Evolutionary conservation across 2,888 invertebrate species (phyloP), one percentile per base, ranked within the genome.

Genomic region (Colletes collaris): DNA sequence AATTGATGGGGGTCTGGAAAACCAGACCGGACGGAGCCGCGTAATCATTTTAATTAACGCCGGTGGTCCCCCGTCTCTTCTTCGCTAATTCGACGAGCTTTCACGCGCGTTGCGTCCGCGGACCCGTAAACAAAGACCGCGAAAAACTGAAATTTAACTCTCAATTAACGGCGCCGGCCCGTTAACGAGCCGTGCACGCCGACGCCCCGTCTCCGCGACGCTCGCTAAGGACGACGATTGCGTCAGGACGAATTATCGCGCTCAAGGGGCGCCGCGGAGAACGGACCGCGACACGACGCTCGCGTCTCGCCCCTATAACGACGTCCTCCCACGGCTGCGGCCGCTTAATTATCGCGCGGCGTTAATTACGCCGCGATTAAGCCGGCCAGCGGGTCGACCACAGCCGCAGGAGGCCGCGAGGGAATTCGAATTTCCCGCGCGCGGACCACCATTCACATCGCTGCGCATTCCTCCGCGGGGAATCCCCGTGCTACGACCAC

Each of bases 281-380:
- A 46, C 13, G 53, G 19, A 53, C 13, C 53, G 50, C 46, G 52
- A 67, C 55, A 62, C 62, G 65, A 49, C 60, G 52, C n/a, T 3
- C 65, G 56, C 68, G 60, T 72, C 80, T 64, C 75, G 50, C 19
- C 68, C 56, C 65, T 62, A 58, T 79, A 79, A 79, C 79, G 79
- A 80, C 76, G 68, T 56, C 53, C 68, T 72, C 75, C 52, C 79
- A 65, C 52, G 56, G 66, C 55, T 44, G 55, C 60, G 71, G 75
- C 69, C 76, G 81, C 72, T 71, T 80, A 80, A 81, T 90, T 88
- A 89, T 88, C 81, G 75, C 77, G n/a, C 63, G 50, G 72, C 74
- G 81, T 87, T 88, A 87, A 87, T 88, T 87, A 88, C 65, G 64
- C 64, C 70, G 74, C 82, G 82, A 87, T 86, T 82, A 86, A 86